Evolutionary conservation across 1,140 invertebrate species (phyloP).

Genomic region (Armadillidium nasatum): DNA sequence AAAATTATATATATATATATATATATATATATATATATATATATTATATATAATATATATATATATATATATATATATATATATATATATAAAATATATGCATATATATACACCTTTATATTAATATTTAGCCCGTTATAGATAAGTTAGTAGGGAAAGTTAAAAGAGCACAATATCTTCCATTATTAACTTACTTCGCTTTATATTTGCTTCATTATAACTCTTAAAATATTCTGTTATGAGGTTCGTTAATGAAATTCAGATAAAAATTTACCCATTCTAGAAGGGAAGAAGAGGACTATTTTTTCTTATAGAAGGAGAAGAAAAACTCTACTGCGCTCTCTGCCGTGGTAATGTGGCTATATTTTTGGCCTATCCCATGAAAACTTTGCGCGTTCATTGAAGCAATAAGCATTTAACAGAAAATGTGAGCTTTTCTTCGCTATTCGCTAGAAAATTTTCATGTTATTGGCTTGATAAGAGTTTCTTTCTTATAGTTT

Average conservation of each 20-base stretch:
- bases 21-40: not conserved
- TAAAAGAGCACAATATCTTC: not conserved
- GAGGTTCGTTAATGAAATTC: not conserved
- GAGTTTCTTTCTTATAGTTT: conserved; percentile 11
- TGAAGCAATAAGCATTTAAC: conserved; percentile 7
- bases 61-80: conserved; percentile 17
- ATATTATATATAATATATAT: conserved; percentile 13
- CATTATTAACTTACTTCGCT: not conserved
- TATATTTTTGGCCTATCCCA: conserved; percentile 10
- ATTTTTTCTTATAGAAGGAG: not conserved
- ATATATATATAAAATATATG: conserved; percentile 1
- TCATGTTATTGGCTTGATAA: conserved; percentile 13
- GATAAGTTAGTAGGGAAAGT: not conserved
- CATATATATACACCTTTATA: not conserved
- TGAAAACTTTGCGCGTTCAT: conserved; percentile 12
- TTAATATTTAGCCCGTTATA: not conserved
- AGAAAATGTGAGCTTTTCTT: not conserved
- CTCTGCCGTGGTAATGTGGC: not conserved
- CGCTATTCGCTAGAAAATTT: conserved; percentile 4
- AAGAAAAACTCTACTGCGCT: not conserved
- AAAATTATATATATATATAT: no score
- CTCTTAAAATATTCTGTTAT: not conserved
- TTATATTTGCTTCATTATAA: conserved; percentile 7
- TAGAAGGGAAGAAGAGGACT: not conserved
- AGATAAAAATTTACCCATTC: conserved; percentile 7